These are phyloP conservation scores for Craniophora ligustri DNA, from an alignment of 2,888 invertebrate species.

Conservation along the genomic window DNA sequence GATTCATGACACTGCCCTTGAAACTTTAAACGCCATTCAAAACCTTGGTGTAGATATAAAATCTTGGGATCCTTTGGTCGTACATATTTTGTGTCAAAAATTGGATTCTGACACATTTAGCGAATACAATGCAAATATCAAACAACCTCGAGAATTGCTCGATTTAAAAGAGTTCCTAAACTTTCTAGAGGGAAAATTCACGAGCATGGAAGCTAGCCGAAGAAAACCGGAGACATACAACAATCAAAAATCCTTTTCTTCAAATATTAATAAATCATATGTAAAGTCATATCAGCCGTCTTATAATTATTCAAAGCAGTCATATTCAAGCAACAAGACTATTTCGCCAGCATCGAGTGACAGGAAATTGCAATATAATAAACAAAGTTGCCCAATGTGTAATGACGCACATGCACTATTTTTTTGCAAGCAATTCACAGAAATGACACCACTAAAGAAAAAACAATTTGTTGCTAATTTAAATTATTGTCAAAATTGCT, in stretches of 20 bases:
- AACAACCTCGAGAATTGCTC: background rate
- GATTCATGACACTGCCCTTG: background rate
- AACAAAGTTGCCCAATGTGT: background rate
- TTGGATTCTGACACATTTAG: background rate
- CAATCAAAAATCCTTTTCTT: background rate
- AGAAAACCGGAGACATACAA: constrained; percentile 1
- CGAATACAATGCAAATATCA: background rate
- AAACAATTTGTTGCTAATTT: background rate
- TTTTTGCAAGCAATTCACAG: background rate
- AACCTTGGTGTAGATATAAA: background rate
- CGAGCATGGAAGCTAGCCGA: background rate
- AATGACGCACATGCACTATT: background rate
- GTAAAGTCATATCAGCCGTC: too few relatives aligned
- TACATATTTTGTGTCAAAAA: background rate
- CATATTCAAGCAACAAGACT: background rate
- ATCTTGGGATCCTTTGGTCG: constrained; percentile 2
- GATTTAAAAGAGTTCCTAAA: background rate
- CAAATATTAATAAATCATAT: too few relatives aligned
- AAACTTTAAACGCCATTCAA: background rate
- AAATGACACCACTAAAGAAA: background rate
- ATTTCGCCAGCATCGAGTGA: background rate
- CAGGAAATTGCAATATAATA: background rate
- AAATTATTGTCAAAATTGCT: background rate
- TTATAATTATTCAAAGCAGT: too few relatives aligned
- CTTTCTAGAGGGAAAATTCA: constrained; percentile 1